phyloP scores from a whole-genome alignment of 2,113 vertebrate genomes.

The Brevimyrus niger region DNA sequence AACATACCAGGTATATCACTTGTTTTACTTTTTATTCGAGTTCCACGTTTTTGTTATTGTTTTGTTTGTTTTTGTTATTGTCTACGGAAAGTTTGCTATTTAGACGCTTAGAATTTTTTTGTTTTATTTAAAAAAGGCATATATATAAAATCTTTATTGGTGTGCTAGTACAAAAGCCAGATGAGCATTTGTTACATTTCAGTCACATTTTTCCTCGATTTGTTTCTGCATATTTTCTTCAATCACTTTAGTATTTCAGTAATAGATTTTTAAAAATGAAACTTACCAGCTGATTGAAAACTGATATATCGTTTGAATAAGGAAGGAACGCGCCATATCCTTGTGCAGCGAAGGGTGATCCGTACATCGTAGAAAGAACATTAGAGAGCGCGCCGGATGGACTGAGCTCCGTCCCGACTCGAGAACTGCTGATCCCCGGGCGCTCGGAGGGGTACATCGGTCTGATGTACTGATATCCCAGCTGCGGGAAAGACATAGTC shows the following conservation, averaged over 20 bases:
- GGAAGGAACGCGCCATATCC: conserved; percentile 91
- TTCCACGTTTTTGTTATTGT: neutral
- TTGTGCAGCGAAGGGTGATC: conserved; percentile 84
- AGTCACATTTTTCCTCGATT: neutral
- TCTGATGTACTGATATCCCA: conserved; percentile 96
- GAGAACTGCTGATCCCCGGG: conserved; percentile 68
- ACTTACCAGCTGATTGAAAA: conserved; percentile 94
- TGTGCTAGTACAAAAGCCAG: neutral
- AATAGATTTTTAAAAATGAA: neutral
- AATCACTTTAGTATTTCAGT: neutral
- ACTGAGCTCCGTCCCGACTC: conserved; percentile 76
- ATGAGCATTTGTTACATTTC: neutral
- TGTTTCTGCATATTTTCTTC: neutral
- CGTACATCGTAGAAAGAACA: conserved; percentile 88
- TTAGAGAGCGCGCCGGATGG: conserved; percentile 85
- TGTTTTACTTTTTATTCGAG: neutral
- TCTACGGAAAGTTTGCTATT: neutral
- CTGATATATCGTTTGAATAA: conserved; percentile 87
- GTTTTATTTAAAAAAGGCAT: neutral
- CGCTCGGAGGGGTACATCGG: conserved; percentile 87
- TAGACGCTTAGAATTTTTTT: neutral
- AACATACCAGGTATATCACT: neutral
- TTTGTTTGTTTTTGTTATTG: neutral
- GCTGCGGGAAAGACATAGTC: conserved; percentile 90
- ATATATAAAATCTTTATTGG: neutral